A percentile compares a stretch with the other conserved stretches of the same genome.
These are phyloP conservation scores for Picathartes gymnocephalus DNA, from an alignment of 2,113 vertebrate species.

Conservation along the genomic window DNA sequence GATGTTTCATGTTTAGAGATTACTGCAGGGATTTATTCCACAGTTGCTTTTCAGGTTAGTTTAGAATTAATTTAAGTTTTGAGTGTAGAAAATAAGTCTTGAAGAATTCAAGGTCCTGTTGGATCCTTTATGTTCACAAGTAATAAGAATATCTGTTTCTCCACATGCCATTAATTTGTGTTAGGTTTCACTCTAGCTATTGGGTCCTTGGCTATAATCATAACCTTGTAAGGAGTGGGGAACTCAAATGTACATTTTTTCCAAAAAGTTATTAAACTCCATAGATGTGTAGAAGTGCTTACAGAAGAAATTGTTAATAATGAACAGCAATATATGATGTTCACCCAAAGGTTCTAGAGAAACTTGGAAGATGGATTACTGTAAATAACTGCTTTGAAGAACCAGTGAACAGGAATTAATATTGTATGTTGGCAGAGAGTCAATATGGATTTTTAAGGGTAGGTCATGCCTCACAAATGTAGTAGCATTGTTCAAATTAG, in stretches of 20 bases:
- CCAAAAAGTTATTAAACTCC: not conserved
- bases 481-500: not conserved
- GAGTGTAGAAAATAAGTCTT: not conserved
- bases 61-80: not conserved
- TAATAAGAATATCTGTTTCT: not conserved
- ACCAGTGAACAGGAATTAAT: not conserved
- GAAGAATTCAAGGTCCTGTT: not conserved
- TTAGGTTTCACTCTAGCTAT: not conserved
- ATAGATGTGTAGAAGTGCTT: not conserved
- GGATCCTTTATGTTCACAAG: not conserved
- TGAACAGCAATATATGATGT: not conserved
- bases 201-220: not conserved
- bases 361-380: not conserved
- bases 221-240: not conserved
- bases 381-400: not conserved
- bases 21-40: not conserved
- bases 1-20: not conserved
- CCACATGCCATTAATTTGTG: not conserved
- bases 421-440: not conserved
- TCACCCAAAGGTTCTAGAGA: not conserved
- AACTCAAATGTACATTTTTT: not conserved
- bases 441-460: not conserved
- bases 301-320: not conserved
- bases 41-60: not conserved
- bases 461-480: not conserved